A percentile compares a stretch with the other conserved stretches of the same genome.
Evolutionary conservation across 2,888 invertebrate species (phyloP).

Genomic region (Tenthredo scrophulariae): DNA sequence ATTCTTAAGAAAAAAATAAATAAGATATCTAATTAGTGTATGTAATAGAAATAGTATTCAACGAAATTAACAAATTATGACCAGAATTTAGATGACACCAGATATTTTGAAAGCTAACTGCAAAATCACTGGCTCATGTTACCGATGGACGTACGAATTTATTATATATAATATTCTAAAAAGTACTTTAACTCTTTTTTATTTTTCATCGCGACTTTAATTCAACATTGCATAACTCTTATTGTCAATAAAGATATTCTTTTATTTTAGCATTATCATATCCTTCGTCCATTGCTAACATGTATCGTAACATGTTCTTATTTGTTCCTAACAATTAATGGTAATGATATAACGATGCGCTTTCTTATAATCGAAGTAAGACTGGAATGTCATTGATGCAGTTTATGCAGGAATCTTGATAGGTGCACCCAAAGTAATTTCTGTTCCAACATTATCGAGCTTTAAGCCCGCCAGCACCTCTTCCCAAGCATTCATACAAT

Average conservation of each 20-base stretch:
- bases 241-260: conserved; percentile 48
- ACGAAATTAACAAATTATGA: background rate
- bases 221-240: conserved; percentile 26
- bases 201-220: background rate
- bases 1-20: conserved; percentile 32
- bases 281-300: conserved; percentile 43
- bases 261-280: conserved; percentile 27
- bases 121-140: conserved; percentile 26
- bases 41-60: background rate
- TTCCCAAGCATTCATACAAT: conserved; percentile 81
- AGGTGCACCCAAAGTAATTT: conserved; percentile 61
- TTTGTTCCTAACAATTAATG: conserved; percentile 23
- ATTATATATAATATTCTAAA: conserved; percentile 1
- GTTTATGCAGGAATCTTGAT: conserved; percentile 60
- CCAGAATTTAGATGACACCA: background rate
- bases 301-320: conserved; percentile 19
- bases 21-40: conserved; percentile 7
- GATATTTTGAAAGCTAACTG: conserved; percentile 5
- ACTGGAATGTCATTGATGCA: conserved; percentile 26
- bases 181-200: background rate
- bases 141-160: conserved; percentile 25
- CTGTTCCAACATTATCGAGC: conserved; percentile 68
- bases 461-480: conserved; percentile 76
- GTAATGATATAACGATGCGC: conserved; percentile 35
- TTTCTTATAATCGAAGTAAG: conserved; percentile 25